Base-by-base conservation (phyloP, 2,888 invertebrate species). In the Fragum fragum region DNA sequence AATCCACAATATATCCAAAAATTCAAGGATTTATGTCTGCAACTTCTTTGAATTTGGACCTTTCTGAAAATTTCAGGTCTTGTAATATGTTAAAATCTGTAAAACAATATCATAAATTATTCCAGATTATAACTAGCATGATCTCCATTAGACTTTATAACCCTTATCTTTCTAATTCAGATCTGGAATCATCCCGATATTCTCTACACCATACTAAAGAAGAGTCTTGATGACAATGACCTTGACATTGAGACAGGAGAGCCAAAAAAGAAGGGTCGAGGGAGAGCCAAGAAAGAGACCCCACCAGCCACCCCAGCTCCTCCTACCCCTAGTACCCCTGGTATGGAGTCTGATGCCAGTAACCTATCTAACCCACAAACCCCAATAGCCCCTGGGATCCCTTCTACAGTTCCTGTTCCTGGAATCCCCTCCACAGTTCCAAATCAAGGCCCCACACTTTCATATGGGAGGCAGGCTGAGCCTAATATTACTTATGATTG, bases 121-220 rank as follows among this genome's bases (percentile, higher is more conserved):
- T 57, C 7, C 57, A 21, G 9, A 53, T 36, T 23, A 32, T 26
- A 39, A 16, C 6, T 59, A 23, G 42, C 42, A 11, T 55, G 16
- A 21, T 23, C 18, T n/a, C n/a, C n/a, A n/a, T n/a, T n/a, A n/a
- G n/a, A n/a, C n/a, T n/a, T n/a, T n/a, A n/a, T n/a, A n/a, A n/a
- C n/a, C n/a, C n/a, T n/a, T n/a, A n/a, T n/a, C n/a, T n/a, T n/a
- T n/a, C n/a, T 73, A 21, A 83, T 90, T 36, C 84, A 95, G 95
- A 95, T 95, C 72, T 95, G 95, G 95, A 95, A 95, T 86, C 95
- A 95, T 87, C 95, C 95, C 7, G 95, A 95, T 85, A 92, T 95
- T 53, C 89, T 95, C 73, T 90, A 93, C 79, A 92, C 92, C 69
- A 87, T 93, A 29, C 90, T 91, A 68, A 92, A 93, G 81, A 89